phyloP scores from a whole-genome alignment of 2,888 invertebrate genomes.

The Ichneumon xanthorius region DNA sequence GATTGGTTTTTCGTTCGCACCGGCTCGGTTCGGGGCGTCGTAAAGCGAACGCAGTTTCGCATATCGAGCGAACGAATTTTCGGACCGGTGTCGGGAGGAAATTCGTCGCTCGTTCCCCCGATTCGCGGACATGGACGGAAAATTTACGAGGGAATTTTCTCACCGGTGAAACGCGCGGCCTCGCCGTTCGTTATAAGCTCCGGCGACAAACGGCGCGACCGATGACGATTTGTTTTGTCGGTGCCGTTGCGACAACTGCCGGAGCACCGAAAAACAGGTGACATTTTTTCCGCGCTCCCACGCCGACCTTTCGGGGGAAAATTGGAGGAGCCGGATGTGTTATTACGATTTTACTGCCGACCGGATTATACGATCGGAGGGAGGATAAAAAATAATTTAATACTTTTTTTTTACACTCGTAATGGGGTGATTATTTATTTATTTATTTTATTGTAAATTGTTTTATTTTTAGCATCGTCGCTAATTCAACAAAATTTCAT shows the following conservation, averaged over 20 bases:
- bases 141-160: conserved; percentile 40
- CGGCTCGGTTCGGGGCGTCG: background rate
- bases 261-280: conserved; percentile 5
- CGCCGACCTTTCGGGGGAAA: conserved; percentile 4
- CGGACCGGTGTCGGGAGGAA: background rate
- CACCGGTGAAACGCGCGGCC: background rate
- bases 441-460: too few species aligned
- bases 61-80: background rate
- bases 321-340: background rate
- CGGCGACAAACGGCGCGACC: background rate
- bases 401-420: too few species aligned
- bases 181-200: background rate
- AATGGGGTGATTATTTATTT: too few species aligned
- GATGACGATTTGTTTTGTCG: conserved; percentile 9
- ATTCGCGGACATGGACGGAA: background rate
- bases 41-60: conserved; percentile 8
- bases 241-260: conserved; percentile 2
- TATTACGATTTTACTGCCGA: background rate
- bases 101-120: conserved; percentile 1
- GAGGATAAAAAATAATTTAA: too few species aligned
- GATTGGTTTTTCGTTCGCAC: conserved; percentile 24
- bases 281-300: conserved; percentile 11
- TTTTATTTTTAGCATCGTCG: too few species aligned
- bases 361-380: too few species aligned
- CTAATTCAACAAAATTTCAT: too few species aligned